Percentiles rank a stretch among this genome's conserved stretches.
These are phyloP conservation scores for Capromys pilorides DNA, from an alignment of 2,797 vertebrate species.

Conservation along the genomic window DNA sequence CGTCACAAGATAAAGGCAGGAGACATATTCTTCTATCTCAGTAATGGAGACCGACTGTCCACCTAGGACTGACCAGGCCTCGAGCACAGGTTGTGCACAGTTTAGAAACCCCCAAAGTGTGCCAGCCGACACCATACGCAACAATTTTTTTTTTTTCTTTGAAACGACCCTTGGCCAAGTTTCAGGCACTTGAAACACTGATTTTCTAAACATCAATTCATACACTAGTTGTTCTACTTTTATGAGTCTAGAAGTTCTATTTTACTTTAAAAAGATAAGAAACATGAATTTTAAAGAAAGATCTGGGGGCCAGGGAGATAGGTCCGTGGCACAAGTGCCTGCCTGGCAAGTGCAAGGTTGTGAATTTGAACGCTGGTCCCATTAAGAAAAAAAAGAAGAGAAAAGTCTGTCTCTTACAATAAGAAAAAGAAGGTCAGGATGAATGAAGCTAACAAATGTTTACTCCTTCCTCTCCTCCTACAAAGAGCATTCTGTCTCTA, in stretches of 20 bases:
- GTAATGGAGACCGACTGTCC: background rate
- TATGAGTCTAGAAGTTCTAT: constrained; percentile 1
- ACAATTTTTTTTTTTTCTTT: background rate
- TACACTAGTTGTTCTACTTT: background rate
- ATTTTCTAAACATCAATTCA: background rate
- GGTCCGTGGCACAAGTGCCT: too few relatives aligned
- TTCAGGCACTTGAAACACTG: background rate
- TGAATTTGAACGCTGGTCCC: too few relatives aligned
- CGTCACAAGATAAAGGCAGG: background rate
- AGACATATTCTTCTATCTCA: background rate
- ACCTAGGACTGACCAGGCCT: background rate
- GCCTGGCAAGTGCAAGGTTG: too few relatives aligned
- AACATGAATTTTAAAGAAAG: background rate
- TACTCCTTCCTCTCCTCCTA: constrained; percentile 13
- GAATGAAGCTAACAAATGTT: background rate
- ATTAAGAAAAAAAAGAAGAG: background rate
- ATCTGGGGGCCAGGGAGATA: too few relatives aligned
- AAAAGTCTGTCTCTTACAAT: background rate
- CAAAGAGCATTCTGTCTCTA: constrained; percentile 1
- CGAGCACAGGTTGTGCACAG: background rate
- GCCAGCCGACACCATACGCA: background rate
- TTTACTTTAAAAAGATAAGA: background rate
- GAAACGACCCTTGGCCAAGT: background rate
- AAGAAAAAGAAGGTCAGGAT: background rate
- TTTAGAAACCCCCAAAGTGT: background rate